Base-by-base conservation (phyloP, 2,113 vertebrate genomes). In the Oxyura jamaicensis region DNA sequence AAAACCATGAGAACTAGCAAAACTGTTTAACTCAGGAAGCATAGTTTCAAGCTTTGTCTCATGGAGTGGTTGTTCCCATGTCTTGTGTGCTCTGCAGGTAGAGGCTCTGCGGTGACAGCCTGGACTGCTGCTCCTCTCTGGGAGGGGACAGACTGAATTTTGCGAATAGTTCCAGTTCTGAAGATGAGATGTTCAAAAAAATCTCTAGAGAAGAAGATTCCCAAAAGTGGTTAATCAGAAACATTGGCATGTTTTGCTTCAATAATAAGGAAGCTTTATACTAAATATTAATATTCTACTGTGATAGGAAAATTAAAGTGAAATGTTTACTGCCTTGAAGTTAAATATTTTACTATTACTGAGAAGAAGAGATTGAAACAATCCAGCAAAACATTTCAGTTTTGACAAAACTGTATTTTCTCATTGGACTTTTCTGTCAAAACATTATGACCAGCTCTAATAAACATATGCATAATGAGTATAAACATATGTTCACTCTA, bases 401-500 rank as follows among this genome's bases (percentile, higher is more conserved):
- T 65, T 81, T 93, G 93, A 92, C n/a, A 80, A 93, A 95, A 77
- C 78, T 69, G 91, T 63, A 35, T 90, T 76, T 96, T 71, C 60
- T 83, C 55, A 5, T 35, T 17, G 95, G 91, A 20, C 69, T 94
- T 46, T 21, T 29, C 87, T 83, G 75, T 83, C 87, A 81, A 95
- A 96, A 90, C 86, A 83, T 42, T 71, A 29, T 15, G 83, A 91
- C 84, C 67, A 3, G 84, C 87, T 92, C 78, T 35, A 36, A 95
- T 93, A 96, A 96, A 96, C 91, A 91, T 68, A 91, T 94, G 93
- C 66, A 93, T 90, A 90, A 94, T 83, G 89, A 91, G 72, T 10
- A 14, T 46, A 91, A 96, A 94, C 85, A 93, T 7, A 74, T 28
- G 93, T 26, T 87, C 72, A 8, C 23, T 39, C 59, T 52, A 36